phyloP scores from a whole-genome alignment of 2,797 vertebrate species.

The Caiman crocodilus region DNA sequence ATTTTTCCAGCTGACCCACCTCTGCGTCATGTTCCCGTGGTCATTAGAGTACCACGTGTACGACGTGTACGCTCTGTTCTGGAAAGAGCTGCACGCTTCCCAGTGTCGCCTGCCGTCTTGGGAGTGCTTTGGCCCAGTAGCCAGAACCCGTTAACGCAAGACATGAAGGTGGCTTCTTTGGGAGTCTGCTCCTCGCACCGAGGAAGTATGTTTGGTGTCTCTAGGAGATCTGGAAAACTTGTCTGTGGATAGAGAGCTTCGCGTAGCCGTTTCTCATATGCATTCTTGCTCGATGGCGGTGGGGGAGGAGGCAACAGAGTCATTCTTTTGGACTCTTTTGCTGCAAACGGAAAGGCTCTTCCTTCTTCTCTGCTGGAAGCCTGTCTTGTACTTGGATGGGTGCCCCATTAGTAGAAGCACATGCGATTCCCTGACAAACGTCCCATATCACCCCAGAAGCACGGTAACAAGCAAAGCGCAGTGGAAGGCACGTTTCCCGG shows the following conservation, averaged over 20 bases:
- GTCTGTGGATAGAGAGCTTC: background rate
- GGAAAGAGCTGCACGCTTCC: background rate
- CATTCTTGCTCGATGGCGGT: background rate
- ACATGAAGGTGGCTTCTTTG: background rate
- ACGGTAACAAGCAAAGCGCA: background rate
- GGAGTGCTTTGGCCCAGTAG: background rate
- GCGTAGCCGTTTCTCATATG: background rate
- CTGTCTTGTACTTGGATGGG: fast-evolving
- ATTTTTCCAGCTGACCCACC: background rate
- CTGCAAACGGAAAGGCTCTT: background rate
- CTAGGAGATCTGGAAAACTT: background rate
- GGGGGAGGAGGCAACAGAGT: background rate
- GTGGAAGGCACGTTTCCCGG: background rate
- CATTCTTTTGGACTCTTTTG: background rate
- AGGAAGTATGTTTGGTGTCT: constrained; percentile 26
- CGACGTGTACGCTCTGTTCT: background rate
- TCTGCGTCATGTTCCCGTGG: background rate
- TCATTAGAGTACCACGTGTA: background rate
- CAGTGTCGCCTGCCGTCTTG: background rate
- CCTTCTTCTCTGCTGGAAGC: background rate
- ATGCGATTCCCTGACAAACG: background rate
- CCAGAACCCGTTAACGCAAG: background rate
- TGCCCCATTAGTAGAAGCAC: fast-evolving
- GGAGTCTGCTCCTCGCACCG: background rate
- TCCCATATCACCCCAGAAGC: background rate